phyloP scores from a whole-genome alignment of 2,113 vertebrate species.

The Sigmodon hispidus region DNA sequence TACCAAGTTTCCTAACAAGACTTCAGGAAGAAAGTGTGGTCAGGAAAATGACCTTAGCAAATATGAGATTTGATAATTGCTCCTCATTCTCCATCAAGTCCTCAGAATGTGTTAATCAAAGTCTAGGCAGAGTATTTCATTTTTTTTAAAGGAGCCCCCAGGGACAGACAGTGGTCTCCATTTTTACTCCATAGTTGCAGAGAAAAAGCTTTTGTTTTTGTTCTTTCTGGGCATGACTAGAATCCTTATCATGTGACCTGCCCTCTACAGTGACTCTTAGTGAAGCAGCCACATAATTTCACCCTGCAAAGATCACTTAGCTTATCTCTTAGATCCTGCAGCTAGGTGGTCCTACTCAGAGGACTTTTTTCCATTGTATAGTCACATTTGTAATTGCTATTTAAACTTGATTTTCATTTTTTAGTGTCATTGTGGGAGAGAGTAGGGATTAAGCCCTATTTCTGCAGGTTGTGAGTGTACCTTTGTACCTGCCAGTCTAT shows the following conservation, averaged over 20 bases:
- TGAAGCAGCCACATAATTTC: background rate
- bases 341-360: no score
- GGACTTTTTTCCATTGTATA: background rate
- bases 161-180: background rate
- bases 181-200: background rate
- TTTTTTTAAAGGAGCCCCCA: background rate
- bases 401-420: background rate
- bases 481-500: background rate
- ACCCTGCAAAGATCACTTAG: background rate
- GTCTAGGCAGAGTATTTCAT: conserved; percentile 74
- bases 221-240: background rate
- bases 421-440: background rate
- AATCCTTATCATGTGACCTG: background rate
- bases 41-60: background rate
- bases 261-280: background rate
- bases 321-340: background rate
- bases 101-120: background rate
- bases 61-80: background rate
- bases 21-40: background rate
- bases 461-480: background rate
- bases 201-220: conserved; percentile 36
- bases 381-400: background rate
- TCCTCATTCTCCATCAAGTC: background rate
- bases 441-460: background rate
- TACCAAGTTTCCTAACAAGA: background rate